These are phyloP conservation scores for Tipula lateralis DNA, from an alignment of 2,888 invertebrate species.

Conservation along the genomic window DNA sequence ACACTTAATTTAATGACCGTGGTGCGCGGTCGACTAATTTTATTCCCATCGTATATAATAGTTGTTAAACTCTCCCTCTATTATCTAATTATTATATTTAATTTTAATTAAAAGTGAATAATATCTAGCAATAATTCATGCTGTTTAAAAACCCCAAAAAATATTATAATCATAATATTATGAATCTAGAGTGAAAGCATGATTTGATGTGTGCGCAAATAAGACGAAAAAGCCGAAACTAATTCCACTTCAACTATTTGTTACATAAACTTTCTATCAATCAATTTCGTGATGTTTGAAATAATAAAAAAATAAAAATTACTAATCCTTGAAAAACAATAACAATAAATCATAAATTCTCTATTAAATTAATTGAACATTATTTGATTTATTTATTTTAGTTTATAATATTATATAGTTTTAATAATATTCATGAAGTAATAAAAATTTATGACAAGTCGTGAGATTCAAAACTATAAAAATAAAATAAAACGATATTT, in stretches of 20 bases:
- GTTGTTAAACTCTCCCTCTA: background rate
- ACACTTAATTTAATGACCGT: background rate
- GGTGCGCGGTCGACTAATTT: background rate
- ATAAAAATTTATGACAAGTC: background rate
- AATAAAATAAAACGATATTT: background rate
- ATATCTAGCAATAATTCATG: background rate
- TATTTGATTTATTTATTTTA: conserved; percentile 24
- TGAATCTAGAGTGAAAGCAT: background rate
- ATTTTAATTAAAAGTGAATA: background rate
- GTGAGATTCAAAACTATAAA: conserved; percentile 3
- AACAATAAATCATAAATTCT: conserved; percentile 24
- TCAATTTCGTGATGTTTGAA: conserved; percentile 2
- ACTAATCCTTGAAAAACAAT: background rate
- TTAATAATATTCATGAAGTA: background rate
- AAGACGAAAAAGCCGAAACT: background rate
- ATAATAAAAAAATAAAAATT: background rate
- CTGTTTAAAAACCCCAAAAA: background rate
- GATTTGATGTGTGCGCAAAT: background rate
- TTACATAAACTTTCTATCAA: conserved; percentile 4
- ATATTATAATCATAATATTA: background rate
- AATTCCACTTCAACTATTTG: background rate
- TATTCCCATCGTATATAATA: background rate
- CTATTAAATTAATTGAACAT: conserved; percentile 19
- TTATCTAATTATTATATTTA: background rate
- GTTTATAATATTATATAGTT: background rate